phyloP scores from a whole-genome alignment of 2,888 invertebrate genomes.

The Psylliodes chrysocephalus region DNA sequence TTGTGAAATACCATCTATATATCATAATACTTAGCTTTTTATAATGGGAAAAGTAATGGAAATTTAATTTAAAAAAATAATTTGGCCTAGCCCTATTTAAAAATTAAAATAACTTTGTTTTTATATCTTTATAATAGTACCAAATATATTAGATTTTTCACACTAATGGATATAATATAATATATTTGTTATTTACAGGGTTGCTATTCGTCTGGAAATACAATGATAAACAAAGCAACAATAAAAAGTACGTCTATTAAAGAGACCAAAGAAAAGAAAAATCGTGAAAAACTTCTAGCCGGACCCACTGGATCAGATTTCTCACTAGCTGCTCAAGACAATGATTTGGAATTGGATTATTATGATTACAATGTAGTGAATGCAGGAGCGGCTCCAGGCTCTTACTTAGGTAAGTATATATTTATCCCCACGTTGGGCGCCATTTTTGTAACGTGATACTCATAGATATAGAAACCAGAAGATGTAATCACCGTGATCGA shows the following conservation, averaged over 20 bases:
- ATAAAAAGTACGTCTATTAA: constrained; percentile 75
- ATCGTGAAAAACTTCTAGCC: constrained; percentile 75
- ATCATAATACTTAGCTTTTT: no score
- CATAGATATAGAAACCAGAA: no score
- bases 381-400: constrained; percentile 84
- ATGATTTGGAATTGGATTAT: constrained; percentile 86
- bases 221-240: constrained; percentile 73
- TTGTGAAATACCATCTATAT: no score
- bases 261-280: constrained; percentile 82
- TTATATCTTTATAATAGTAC: no score
- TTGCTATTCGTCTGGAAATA: constrained; percentile 77
- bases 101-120: no score
- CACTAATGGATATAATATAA: constrained; percentile 18
- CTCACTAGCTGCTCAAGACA: constrained; percentile 77
- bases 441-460: no score
- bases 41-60: no score
- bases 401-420: constrained; percentile 69
- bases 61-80: no score
- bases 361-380: constrained; percentile 91
- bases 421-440: no score
- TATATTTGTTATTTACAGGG: constrained; percentile 71
- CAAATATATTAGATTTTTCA: no score
- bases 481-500: no score
- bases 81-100: no score
- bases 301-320: constrained; percentile 78